Base-by-base conservation (phyloP, 2,888 invertebrate genomes). In the Drosophila melanocephala region DNA sequence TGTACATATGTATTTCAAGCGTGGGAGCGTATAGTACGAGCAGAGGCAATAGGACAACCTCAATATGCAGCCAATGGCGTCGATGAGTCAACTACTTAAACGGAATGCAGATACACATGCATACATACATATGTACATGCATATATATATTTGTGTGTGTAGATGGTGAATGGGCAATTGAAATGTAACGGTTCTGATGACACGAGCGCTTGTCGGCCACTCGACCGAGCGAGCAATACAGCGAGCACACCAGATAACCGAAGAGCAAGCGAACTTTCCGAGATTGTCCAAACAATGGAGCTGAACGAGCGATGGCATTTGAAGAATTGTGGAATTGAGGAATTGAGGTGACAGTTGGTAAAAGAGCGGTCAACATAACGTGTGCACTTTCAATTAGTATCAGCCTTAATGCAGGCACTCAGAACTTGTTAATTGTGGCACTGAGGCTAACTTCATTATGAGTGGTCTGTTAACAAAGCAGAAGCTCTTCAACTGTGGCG, bases 361-460 rank as follows among this genome's bases (percentile, higher is more conserved):
- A 56, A 32, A 44, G 67, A 55, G 58, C 33, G 42, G 50, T 14
- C 47, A 53, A 55, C 56, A 61, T 57, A 37, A 32, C 35, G 57
- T 67, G 51, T 84, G 79, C 76, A 84, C 44, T 71, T 63, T 61
- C 77, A 84, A 84, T 84, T 84, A 84, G 88, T 85, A 84, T 73
- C 63, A 62, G 53, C 56, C 53, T 47, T 65, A 60, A 63, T 51
- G 60, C 52, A 58, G 47, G 22, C 56, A 63, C 42, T 64, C 64
- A 69, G 70, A 83, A 87, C 68, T 74, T 84, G 87, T 75, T 84
- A 87, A 82, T 84, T 84, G 60, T 56, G 62, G 75, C 57, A 53
- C 39, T 53, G 47, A 52, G 63, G 55, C 53, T 77, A 56, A 76
- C 63, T 56, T 70, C 57, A 83, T 84, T 88, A 83, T 80, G 72